Evolutionary conservation across 2,888 invertebrate genomes (phyloP).

Genomic region (Epinotia nisella): DNA sequence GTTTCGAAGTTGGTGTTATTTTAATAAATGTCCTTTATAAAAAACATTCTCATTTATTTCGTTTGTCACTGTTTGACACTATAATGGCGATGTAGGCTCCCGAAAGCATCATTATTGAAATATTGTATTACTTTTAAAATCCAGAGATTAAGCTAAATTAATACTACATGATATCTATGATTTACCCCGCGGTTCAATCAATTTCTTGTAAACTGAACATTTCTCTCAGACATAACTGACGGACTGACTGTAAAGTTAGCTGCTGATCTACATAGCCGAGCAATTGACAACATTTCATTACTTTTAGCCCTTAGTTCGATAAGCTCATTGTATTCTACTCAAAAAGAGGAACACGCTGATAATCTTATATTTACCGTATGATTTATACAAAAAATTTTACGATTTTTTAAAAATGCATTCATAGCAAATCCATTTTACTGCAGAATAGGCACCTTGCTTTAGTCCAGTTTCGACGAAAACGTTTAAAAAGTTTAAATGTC

Average conservation of each 20-base stretch:
- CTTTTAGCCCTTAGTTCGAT: no score
- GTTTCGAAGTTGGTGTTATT: not conserved
- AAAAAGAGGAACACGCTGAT: no score
- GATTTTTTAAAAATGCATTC: no score
- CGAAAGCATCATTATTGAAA: not conserved
- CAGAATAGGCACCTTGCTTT: no score
- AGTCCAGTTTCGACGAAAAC: no score
- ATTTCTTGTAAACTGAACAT: conserved; percentile 1
- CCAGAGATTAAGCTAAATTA: not conserved
- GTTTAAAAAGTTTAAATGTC: no score
- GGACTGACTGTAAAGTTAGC: not conserved
- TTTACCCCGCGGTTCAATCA: not conserved
- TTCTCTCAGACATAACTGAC: not conserved
- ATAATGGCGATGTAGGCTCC: not conserved
- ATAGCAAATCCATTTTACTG: no score
- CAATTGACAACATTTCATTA: no score
- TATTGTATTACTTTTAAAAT: not conserved
- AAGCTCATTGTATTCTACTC: no score
- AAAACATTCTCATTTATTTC: not conserved
- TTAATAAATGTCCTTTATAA: conserved; percentile 6
- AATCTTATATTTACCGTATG: no score
- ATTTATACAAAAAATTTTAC: no score
- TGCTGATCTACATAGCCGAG: not conserved
- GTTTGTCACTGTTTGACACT: not conserved
- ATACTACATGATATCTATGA: not conserved